Percentiles rank a stretch among this genome's conserved stretches.
Evolutionary conservation across 2,797 vertebrate species (phyloP).

Genomic region (Pagetopsis macropterus): DNA sequence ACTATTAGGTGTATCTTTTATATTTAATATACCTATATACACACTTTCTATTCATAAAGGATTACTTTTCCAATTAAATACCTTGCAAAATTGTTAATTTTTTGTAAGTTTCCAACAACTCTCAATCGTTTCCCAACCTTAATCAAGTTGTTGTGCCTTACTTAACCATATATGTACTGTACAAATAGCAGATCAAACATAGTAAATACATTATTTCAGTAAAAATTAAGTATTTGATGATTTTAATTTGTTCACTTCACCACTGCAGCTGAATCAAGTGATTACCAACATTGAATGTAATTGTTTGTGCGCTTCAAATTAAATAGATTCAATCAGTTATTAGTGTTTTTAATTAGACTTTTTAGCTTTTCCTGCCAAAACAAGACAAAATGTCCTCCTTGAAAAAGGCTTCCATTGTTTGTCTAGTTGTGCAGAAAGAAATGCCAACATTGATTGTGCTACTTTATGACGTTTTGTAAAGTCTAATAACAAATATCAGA

Average conservation of each 20-base stretch:
- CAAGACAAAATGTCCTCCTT: conserved; percentile 8
- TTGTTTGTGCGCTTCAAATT: neutral
- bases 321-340: neutral
- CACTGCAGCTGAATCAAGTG: neutral
- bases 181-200: neutral
- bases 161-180: neutral
- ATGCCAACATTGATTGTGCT: conserved; percentile 34
- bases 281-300: neutral
- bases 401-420: conserved; percentile 2
- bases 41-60: neutral
- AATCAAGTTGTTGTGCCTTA: neutral
- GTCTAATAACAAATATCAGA: conserved; percentile 39
- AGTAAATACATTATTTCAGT: no score
- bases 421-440: conserved; percentile 4
- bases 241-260: neutral
- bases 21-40: neutral
- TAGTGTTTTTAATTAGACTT: neutral
- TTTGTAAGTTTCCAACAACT: no score
- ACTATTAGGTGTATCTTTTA: neutral
- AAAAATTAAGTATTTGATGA: neutral
- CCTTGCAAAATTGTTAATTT: no score
- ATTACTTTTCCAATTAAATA: no score
- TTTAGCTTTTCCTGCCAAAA: neutral
- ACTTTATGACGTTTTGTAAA: conserved; percentile 42
- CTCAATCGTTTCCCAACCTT: no score